Base-by-base conservation (phyloP, 2,113 vertebrate genomes). In the Pedetes capensis region DNA sequence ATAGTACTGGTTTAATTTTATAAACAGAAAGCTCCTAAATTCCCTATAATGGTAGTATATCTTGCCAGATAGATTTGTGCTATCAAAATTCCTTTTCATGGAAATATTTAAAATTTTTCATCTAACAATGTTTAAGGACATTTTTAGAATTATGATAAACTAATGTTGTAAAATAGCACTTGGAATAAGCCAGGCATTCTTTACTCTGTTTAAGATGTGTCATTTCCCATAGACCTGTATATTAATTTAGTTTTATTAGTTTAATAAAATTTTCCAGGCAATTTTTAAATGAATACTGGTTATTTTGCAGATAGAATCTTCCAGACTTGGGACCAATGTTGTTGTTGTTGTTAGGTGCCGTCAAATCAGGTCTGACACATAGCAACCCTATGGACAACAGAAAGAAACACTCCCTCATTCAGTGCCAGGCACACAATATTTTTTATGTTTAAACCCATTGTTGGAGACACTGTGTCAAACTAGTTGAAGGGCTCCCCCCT, bases 31-130 rank as follows among this genome's bases (percentile, higher is more conserved):
- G 47, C 44, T 25, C 42, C 59, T 89, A 95, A 59, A 59, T 89
- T 97, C 78, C 81, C 88, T 97, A 64, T 93, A 92, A 96, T 93
- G 79, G 82, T 87, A 88, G 51, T 44, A 47, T 97, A 0, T 0
- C 64, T 63, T 79, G 1, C 83, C 29, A 87, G 93, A 74, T 89
- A 97, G 64, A 63, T 55, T 81, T 89, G 83, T 84, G 59, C 69
- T 95, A 95, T 97, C 81, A 96, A 96, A 92, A 89, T 93, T 93
- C 11, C 49, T 69, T 82, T 96, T 97, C 95, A 93, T 96, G 82
- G 93, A 97, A 97, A 88, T 94, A 74, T 93, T 20, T 76, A 82
- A 89, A 87, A 63, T 83, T 85, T 89, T 91, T 91, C 47, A 87
- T 66, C 74, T 9, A 91, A 57, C 75, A 59, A 34, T 97, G 95